These are phyloP conservation scores for Poecilia velifera DNA, from an alignment of 2,797 vertebrate genomes.

Conservation along the genomic window DNA sequence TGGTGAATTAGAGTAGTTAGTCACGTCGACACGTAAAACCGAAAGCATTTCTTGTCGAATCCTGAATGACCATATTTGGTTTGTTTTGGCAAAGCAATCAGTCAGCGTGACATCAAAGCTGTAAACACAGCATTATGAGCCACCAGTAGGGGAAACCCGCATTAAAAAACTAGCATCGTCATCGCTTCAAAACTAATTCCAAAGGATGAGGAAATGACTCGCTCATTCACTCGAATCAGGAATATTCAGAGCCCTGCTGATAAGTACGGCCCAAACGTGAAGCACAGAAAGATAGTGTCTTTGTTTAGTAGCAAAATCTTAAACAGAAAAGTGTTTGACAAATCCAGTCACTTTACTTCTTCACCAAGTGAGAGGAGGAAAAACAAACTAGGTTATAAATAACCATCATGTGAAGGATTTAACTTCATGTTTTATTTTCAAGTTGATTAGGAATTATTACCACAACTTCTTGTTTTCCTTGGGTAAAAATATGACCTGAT, in stretches of 20 bases:
- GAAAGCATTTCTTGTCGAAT: background rate
- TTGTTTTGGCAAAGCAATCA: background rate
- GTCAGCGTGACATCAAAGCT: background rate
- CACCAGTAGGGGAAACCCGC: background rate
- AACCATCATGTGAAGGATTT: background rate
- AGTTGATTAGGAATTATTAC: background rate
- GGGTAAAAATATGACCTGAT: background rate
- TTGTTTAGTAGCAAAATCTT: background rate
- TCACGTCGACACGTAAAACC: background rate
- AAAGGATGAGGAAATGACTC: conserved; percentile 2
- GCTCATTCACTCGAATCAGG: background rate
- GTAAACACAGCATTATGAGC: background rate
- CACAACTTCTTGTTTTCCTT: background rate
- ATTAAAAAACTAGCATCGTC: background rate
- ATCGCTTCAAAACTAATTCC: background rate
- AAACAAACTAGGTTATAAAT: background rate
- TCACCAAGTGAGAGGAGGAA: background rate
- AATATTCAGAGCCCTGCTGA: background rate
- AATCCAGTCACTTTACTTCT: background rate
- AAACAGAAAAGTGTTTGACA: background rate
- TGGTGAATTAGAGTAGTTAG: background rate
- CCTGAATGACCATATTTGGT: background rate
- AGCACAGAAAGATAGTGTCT: background rate
- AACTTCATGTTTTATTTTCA: background rate
- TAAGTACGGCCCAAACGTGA: background rate